These are phyloP conservation scores for Morpho achilles DNA, from an alignment of 2,888 invertebrate species.

Conservation along the genomic window DNA sequence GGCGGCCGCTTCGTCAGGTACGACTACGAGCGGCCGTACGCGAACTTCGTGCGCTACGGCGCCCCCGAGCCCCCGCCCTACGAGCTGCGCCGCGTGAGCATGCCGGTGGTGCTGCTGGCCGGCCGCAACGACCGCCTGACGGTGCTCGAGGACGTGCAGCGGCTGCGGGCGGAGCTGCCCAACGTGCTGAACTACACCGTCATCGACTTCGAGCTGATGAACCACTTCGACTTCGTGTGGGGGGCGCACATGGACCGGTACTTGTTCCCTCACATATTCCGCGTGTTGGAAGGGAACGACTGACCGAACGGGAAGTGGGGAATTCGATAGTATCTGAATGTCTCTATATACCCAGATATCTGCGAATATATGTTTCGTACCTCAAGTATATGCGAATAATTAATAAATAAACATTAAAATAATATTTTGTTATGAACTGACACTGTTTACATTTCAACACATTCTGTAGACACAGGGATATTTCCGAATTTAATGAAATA, in stretches of 20 bases:
- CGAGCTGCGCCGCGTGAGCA: slow-evolving; percentile 39
- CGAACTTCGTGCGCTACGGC: slow-evolving; percentile 38
- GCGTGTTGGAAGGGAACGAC: slow-evolving; percentile 3
- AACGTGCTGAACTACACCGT: slow-evolving; percentile 33
- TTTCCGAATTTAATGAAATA: too few relatives aligned
- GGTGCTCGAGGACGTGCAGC: slow-evolving; percentile 35
- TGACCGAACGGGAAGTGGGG: neutral
- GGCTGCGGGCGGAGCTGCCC: slow-evolving; percentile 33
- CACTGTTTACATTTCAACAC: too few relatives aligned
- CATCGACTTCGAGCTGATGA: slow-evolving; percentile 28
- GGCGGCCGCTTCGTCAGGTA: slow-evolving; percentile 36
- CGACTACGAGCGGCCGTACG: slow-evolving; percentile 33
- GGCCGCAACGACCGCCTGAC: slow-evolving; percentile 42
- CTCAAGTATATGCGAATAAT: too few relatives aligned
- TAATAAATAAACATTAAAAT: too few relatives aligned
- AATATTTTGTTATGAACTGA: too few relatives aligned
- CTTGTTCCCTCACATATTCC: slow-evolving; percentile 35
- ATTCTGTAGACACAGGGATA: too few relatives aligned
- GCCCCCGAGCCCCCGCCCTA: slow-evolving; percentile 39
- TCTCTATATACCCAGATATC: too few relatives aligned
- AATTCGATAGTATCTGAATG: too few relatives aligned
- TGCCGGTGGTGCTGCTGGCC: slow-evolving; percentile 36
- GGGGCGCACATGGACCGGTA: slow-evolving; percentile 35
- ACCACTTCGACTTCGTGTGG: slow-evolving; percentile 43
- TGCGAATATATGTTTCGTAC: too few relatives aligned